Percentiles rank a stretch among this genome's conserved stretches.
phyloP scores from a whole-genome alignment of 2,888 invertebrate species.

The Polia nebulosa region DNA sequence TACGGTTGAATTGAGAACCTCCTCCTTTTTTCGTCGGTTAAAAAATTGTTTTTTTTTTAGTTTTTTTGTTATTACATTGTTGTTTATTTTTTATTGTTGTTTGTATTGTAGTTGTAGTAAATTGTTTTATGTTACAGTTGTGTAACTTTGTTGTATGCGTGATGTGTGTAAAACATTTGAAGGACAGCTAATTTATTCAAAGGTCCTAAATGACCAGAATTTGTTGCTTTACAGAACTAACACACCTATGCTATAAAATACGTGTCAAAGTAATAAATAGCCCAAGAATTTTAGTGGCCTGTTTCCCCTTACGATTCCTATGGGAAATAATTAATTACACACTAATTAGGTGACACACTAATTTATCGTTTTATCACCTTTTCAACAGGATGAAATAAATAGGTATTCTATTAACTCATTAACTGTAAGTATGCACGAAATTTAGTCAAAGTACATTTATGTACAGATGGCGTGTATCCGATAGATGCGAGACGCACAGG shows the following conservation, averaged over 20 bases:
- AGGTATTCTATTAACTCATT: neutral
- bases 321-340: conserved; percentile 25
- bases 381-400: neutral
- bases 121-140: too few species aligned
- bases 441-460: neutral
- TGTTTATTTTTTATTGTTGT: too few species aligned
- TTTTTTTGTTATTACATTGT: too few species aligned
- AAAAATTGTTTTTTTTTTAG: too few species aligned
- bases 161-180: conserved; percentile 28
- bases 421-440: neutral
- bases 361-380: conserved; percentile 16
- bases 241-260: conserved; percentile 30
- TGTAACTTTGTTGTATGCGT: neutral
- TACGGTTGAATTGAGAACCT: too few species aligned
- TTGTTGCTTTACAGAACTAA: neutral
- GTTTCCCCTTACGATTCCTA: conserved; percentile 15
- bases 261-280: conserved; percentile 32
- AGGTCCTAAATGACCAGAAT: conserved; percentile 14
- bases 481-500: too few species aligned
- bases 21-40: too few species aligned
- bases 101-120: too few species aligned
- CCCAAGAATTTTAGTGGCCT: conserved; percentile 19
- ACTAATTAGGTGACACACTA: too few species aligned
- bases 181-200: conserved; percentile 32
- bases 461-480: too few species aligned